A percentile compares a stretch with the other conserved stretches of the same genome.
phyloP scores from a whole-genome alignment of 2,888 invertebrate genomes.

The Noctuana brunneofusca region DNA sequence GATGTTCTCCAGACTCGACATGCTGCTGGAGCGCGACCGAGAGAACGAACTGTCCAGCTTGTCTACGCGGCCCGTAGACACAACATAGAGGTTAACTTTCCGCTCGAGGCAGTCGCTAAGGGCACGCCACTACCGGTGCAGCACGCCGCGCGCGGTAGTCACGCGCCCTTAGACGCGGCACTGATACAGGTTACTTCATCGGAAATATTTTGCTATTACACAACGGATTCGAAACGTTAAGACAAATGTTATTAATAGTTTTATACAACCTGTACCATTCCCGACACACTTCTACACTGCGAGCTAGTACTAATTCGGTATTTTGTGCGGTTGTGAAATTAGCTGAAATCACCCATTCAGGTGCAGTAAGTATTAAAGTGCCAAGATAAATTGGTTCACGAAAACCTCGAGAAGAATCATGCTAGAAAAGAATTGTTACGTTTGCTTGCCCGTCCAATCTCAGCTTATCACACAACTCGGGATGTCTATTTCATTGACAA shows the following conservation, averaged over 20 bases:
- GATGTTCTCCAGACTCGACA: constrained; percentile 98
- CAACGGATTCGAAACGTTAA: background rate
- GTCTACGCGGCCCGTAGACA: constrained; percentile 90
- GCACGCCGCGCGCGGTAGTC: constrained; percentile 36
- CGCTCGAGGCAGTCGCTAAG: constrained; percentile 35
- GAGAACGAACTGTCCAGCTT: constrained; percentile 98
- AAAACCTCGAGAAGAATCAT: constrained; percentile 53
- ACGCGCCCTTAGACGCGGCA: constrained; percentile 39
- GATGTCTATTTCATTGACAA: constrained; percentile 10
- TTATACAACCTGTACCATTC: constrained; percentile 11
- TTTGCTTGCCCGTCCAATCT: constrained; percentile 76
- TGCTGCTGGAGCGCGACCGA: constrained; percentile 97
- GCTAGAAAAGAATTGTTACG: constrained; percentile 49
- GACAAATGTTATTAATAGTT: background rate
- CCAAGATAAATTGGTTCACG: constrained; percentile 37
- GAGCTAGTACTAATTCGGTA: constrained; percentile 60
- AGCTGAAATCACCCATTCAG: constrained; percentile 68
- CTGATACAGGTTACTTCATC: constrained; percentile 35
- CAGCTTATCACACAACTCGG: constrained; percentile 74
- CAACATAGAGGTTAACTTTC: constrained; percentile 64
- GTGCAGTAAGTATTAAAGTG: constrained; percentile 49
- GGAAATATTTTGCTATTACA: background rate
- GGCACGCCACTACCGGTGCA: constrained; percentile 26
- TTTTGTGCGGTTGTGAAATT: constrained; percentile 76
- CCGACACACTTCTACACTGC: constrained; percentile 52